A percentile compares a stretch with the other conserved stretches of the same genome.
Evolutionary conservation across 2,797 vertebrate species (phyloP).

Genomic region (Spinus olivaceus): DNA sequence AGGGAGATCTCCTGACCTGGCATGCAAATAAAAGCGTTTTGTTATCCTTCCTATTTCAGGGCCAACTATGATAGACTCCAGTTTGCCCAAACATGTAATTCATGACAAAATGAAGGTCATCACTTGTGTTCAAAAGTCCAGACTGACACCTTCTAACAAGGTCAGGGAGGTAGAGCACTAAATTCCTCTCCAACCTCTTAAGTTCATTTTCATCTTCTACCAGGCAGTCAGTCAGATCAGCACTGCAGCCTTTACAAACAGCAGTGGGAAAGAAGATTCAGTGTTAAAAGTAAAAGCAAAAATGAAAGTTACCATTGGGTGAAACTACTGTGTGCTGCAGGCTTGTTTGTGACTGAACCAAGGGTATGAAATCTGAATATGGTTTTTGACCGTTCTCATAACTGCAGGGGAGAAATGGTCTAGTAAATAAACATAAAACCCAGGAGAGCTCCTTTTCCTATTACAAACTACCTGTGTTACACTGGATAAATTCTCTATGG

Average conservation of each 20-base stretch:
- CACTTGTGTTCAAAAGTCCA: background rate
- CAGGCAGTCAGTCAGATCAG: background rate
- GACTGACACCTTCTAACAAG: background rate
- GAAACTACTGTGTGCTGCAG: background rate
- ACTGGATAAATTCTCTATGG: background rate
- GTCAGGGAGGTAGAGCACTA: background rate
- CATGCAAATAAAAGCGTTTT: background rate
- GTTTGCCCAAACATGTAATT: background rate
- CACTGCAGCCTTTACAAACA: background rate
- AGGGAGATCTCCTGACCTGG: background rate
- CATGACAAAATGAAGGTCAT: background rate
- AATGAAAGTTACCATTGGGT: fast-evolving
- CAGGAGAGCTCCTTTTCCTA: background rate
- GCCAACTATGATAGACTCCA: background rate
- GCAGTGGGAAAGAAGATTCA: background rate
- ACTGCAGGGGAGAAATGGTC: background rate
- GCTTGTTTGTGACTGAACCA: background rate
- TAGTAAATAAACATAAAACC: background rate
- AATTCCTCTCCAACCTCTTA: background rate
- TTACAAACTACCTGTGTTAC: background rate
- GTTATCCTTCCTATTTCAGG: background rate
- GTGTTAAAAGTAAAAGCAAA: background rate
- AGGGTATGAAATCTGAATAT: background rate
- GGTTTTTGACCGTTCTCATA: background rate
- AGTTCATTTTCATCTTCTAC: background rate